phyloP scores from a whole-genome alignment of 2,797 vertebrate species.

The Spea hammondii region DNA sequence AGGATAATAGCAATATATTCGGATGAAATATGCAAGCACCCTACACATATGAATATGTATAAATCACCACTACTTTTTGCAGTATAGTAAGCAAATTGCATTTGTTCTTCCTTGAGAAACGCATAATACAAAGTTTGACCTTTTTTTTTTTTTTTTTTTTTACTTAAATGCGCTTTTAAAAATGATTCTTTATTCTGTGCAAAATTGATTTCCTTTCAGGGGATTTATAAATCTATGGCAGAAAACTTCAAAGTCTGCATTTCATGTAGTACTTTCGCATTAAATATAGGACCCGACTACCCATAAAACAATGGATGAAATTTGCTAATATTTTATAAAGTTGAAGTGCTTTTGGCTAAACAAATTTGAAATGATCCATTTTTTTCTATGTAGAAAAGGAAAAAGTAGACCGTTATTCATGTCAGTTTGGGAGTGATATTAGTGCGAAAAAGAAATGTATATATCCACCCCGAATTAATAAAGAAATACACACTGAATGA shows the following conservation, averaged over 20 bases:
- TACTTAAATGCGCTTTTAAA: constrained; percentile 1
- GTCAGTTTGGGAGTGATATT: too few species aligned
- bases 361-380: too few species aligned
- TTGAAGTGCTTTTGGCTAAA: too few species aligned
- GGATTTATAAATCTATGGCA: neutral
- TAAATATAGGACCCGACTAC: neutral
- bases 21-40: too few species aligned
- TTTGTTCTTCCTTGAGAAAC: neutral
- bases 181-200: constrained; percentile 1
- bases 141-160: neutral
- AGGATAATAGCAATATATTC: too few species aligned
- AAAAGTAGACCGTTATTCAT: too few species aligned
- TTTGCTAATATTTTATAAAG: too few species aligned
- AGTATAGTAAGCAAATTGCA: neutral
- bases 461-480: too few species aligned
- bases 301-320: neutral
- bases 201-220: constrained; percentile 8
- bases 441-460: too few species aligned
- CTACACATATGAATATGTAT: too few species aligned
- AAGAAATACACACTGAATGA: too few species aligned
- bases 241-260: neutral
- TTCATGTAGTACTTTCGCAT: neutral
- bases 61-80: neutral
- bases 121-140: constrained; percentile 3
- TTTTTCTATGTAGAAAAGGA: too few species aligned